phyloP scores from a whole-genome alignment of 2,797 vertebrate genomes.

The Picus viridis region DNA sequence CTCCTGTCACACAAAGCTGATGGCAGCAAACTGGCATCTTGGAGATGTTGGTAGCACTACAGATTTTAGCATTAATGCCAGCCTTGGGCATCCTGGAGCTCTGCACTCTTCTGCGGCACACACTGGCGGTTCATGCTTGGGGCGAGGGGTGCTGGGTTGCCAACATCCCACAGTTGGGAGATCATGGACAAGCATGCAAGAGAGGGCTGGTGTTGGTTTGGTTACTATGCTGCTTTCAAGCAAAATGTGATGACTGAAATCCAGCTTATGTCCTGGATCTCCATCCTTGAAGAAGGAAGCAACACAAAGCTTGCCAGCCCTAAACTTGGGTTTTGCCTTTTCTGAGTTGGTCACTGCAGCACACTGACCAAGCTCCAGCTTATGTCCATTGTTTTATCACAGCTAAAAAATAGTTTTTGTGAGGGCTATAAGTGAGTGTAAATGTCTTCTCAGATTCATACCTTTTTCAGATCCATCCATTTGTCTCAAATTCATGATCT shows the following conservation, averaged over 20 bases:
- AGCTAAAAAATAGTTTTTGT: conserved; percentile 2
- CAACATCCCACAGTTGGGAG: accelerated
- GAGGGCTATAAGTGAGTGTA: neutral
- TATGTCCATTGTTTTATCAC: conserved; percentile 7
- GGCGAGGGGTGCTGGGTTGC: neutral
- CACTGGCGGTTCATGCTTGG: accelerated
- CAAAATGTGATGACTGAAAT: neutral
- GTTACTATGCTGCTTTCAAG: neutral
- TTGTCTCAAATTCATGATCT: neutral
- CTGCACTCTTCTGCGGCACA: accelerated
- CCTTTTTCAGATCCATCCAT: neutral
- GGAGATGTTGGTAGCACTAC: conserved; percentile 66
- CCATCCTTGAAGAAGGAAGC: neutral
- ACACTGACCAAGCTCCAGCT: neutral
- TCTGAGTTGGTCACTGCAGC: neutral
- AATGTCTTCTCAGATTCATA: neutral
- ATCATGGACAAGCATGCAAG: neutral
- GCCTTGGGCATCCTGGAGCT: conserved; percentile 72
- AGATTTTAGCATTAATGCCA: conserved; percentile 75
- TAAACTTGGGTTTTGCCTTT: neutral
- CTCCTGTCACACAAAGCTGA: conserved; percentile 70
- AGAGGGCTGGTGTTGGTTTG: neutral
- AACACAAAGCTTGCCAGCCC: neutral
- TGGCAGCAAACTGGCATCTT: conserved; percentile 74
- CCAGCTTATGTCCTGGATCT: neutral